Conservation (phyloP, 2,888 invertebrate genomes). For the Trilocha varians region DNA sequence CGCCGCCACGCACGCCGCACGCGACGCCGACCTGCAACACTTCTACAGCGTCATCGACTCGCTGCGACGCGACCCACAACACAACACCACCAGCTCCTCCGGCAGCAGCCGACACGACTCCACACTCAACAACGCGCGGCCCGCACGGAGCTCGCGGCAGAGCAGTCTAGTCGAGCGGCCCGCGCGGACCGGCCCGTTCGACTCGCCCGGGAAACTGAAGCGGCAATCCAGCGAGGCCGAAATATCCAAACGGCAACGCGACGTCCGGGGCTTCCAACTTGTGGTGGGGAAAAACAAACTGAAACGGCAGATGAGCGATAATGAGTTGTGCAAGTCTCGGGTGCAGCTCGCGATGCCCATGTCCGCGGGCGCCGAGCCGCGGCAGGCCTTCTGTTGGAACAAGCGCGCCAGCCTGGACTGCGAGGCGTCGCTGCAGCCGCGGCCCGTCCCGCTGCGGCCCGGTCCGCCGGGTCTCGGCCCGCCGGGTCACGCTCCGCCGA, state of each 20-base stretch:
- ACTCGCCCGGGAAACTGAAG: conserved; percentile 28
- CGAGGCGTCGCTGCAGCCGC: conserved; percentile 31
- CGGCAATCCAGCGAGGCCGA: conserved; percentile 55
- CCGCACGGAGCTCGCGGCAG: conserved; percentile 35
- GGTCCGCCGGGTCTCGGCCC: conserved; percentile 16
- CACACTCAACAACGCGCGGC: conserved; percentile 19
- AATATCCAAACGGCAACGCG: conserved; percentile 26
- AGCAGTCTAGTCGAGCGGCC: conserved; percentile 48
- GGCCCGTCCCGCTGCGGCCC: conserved; percentile 18
- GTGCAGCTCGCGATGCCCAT: conserved; percentile 59
- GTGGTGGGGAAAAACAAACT: conserved; percentile 56
- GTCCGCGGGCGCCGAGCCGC: conserved; percentile 65
- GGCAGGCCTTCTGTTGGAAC: conserved; percentile 49
- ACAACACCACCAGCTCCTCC: conserved; percentile 52
- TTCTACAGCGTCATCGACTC: conserved; percentile 58
- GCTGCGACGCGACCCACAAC: conserved; percentile 33
- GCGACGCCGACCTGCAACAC: conserved; percentile 47
- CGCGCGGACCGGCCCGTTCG: conserved; percentile 31
- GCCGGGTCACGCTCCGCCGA: conserved; percentile 19
- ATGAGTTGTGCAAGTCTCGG: conserved; percentile 48
- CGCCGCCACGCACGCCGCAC: conserved; percentile 48
- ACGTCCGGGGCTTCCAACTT: conserved; percentile 48
- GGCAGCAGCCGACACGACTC: conserved; percentile 38
- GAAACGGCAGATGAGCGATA: conserved; percentile 58
- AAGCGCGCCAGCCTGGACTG: conserved; percentile 46